Evolutionary conservation across 2,888 invertebrate genomes (phyloP), one percentile per base, ranked within the genome.

Genomic region (Troglohyphantes excavatus): DNA sequence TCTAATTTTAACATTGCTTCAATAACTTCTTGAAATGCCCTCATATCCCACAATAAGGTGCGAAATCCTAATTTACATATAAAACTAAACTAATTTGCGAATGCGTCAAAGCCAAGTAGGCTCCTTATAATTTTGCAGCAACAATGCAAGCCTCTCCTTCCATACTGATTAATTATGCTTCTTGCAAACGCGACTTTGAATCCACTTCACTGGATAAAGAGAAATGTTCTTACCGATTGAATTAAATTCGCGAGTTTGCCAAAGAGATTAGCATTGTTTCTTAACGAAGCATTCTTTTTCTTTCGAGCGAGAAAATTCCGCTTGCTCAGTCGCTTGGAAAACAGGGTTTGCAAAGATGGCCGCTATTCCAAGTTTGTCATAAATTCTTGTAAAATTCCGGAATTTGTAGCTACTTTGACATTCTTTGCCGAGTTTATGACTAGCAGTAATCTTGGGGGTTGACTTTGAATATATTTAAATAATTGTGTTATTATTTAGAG

Each of bases 281-380:
- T 53, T 53, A 53, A 53, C 53, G 53, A 53, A 53, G 53, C 53
- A 53, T 53, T 53, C 53, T 13, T 53, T 53, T 53, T n/a, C n/a
- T 53, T 53, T 53, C 17, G 17, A n/a, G 13, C n/a, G n/a, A 13
- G 53, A n/a, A 53, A 53, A 53, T 53, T 53, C 53, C 5, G n/a
- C 53, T 53, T 17, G 17, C 13, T n/a, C 17, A 53, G 9, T 53
- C 17, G 53, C 13, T n/a, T 2, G 53, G 53, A 53, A 53, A 53
- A 39, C 17, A 13, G 53, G n/a, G 53, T n/a, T 53, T 53, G n/a
- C 53, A 53, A n/a, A 53, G 9, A 33, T 33, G 33, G 33, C 33
- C 9, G 3, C 9, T 3, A n/a, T n/a, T 2, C 17, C 53, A n/a
- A 53, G n/a, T 5, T 5, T 53, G n/a, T 53, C n/a, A 17, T n/a